Percentiles rank a stretch among this genome's conserved stretches.
Conservation (phyloP, 2,113 vertebrate genomes). For the Prunella himalayana region DNA sequence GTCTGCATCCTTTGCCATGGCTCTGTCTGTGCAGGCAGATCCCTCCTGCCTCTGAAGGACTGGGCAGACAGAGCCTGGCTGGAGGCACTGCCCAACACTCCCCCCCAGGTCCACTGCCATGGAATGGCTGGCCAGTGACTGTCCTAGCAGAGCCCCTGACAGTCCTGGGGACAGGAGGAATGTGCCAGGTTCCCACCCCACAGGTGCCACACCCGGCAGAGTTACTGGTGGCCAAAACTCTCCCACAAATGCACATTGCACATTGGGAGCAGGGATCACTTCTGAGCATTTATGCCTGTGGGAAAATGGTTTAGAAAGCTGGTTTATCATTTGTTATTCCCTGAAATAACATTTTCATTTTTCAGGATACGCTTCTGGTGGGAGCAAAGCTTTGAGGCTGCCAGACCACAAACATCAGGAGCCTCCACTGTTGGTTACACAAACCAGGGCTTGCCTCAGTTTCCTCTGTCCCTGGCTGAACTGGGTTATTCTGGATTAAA, state of each 20-base stretch:
- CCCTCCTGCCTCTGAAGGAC: background rate
- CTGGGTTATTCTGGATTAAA: background rate
- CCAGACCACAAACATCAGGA: background rate
- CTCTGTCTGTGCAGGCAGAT: background rate
- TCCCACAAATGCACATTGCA: rapidly evolving
- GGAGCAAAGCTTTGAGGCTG: background rate
- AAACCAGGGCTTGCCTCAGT: background rate
- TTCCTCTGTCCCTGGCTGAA: background rate
- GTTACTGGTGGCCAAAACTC: background rate
- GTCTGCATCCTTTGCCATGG: background rate
- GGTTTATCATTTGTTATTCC: background rate
- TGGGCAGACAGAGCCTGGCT: rapidly evolving
- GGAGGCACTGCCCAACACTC: background rate
- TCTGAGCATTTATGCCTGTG: background rate
- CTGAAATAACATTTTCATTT: background rate
- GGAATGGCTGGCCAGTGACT: background rate
- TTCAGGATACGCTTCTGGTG: background rate
- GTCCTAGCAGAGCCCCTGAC: background rate
- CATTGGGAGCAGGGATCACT: rapidly evolving
- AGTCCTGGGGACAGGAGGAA: background rate
- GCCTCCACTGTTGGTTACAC: background rate
- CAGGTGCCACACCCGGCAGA: background rate
- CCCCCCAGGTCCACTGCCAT: background rate
- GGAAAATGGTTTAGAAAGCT: background rate
- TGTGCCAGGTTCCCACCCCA: background rate